Evolutionary conservation across 2,888 invertebrate species (phyloP).

Genomic region (Euproctis similis): DNA sequence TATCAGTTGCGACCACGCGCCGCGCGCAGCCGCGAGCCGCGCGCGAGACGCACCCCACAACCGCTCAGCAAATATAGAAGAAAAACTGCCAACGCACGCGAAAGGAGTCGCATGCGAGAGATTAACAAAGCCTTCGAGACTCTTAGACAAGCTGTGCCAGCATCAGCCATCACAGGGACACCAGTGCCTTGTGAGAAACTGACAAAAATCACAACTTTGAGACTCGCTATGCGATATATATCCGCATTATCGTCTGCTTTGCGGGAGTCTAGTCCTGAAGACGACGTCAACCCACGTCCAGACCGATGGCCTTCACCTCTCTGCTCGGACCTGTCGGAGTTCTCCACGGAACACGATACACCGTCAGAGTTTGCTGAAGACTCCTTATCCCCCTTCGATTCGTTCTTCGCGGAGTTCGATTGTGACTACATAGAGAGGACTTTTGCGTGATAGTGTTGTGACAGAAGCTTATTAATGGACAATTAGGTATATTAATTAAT

Average conservation of each 20-base stretch:
- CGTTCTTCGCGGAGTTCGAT: constrained; percentile 71
- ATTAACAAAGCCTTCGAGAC: constrained; percentile 93
- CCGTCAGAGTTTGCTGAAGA: constrained; percentile 70
- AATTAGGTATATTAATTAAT: constrained; percentile 51
- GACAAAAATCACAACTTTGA: constrained; percentile 91
- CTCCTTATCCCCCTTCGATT: constrained; percentile 76
- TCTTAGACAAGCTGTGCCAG: constrained; percentile 85
- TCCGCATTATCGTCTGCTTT: constrained; percentile 82
- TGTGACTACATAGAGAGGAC: constrained; percentile 67
- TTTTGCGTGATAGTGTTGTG: constrained; percentile 63
- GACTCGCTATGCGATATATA: constrained; percentile 92
- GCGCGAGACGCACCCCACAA: constrained; percentile 79
- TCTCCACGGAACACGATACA: constrained; percentile 65
- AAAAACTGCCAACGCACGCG: constrained; percentile 92
- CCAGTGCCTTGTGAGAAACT: constrained; percentile 83
- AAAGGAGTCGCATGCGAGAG: constrained; percentile 90
- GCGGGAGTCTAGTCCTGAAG: constrained; percentile 49
- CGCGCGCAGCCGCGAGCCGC: constrained; percentile 65
- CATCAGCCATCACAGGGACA: constrained; percentile 67
- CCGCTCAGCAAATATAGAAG: constrained; percentile 91
- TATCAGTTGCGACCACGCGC: constrained; percentile 73
- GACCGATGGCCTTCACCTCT: constrained; percentile 64
- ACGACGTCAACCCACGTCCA: constrained; percentile 28
- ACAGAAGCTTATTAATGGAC: constrained; percentile 36
- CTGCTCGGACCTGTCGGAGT: constrained; percentile 73